Evolutionary conservation across 2,113 vertebrate species (phyloP).

Genomic region (Eidolon helvum): DNA sequence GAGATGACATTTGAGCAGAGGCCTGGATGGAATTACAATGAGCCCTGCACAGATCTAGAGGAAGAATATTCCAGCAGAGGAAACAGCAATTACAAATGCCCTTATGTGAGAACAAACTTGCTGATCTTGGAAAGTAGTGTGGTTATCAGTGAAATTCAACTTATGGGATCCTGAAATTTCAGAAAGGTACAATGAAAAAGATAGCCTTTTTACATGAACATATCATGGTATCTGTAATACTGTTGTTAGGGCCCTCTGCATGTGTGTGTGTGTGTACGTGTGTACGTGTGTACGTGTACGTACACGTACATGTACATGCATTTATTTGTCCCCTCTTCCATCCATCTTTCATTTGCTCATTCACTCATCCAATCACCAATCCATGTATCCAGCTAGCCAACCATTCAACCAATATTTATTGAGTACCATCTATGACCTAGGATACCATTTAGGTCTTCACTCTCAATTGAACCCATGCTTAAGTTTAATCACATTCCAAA

Average conservation of each 20-base stretch:
- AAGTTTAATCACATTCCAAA: conserved; percentile 10
- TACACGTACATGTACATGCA: too few relatives aligned
- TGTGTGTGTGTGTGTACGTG: not conserved
- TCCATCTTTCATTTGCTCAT: not conserved
- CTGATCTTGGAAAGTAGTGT: not conserved
- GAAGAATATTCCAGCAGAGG: not conserved
- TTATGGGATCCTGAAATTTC: not conserved
- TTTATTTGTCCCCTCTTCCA: not conserved
- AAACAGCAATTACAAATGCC: not conserved
- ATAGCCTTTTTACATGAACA: not conserved
- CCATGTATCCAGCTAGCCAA: not conserved
- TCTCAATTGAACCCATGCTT: not conserved
- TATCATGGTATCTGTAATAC: not conserved
- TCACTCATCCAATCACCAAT: not conserved
- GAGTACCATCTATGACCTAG: not conserved
- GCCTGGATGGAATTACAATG: not conserved
- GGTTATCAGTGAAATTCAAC: not conserved
- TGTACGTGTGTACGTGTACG: too few relatives aligned
- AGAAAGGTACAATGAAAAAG: not conserved
- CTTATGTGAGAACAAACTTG: not conserved
- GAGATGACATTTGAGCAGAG: not conserved
- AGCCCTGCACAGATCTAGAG: not conserved
- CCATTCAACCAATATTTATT: not conserved
- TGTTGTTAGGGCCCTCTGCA: not conserved
- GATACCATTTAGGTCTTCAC: not conserved